These are phyloP conservation scores for Limnephilus rhombicus DNA, from an alignment of 2,888 invertebrate species.

Conservation along the genomic window DNA sequence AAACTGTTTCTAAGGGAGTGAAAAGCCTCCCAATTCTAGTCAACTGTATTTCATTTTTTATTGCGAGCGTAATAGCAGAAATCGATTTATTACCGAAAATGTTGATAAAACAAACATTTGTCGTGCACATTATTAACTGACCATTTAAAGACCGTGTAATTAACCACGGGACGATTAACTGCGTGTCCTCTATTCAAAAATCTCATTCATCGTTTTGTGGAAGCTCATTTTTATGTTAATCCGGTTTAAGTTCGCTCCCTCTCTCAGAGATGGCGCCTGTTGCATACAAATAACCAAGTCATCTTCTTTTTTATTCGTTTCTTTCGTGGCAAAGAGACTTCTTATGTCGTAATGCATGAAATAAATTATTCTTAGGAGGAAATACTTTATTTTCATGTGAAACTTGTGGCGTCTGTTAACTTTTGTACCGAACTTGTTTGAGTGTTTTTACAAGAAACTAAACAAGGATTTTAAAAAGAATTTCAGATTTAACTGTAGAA, in stretches of 20 bases:
- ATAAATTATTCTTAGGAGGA: neutral
- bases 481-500: no score
- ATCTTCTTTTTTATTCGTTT: neutral
- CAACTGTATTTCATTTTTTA: neutral
- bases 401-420: neutral
- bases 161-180: neutral
- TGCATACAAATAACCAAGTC: constrained; percentile 30
- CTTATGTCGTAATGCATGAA: neutral
- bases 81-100: neutral
- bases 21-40: neutral
- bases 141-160: neutral
- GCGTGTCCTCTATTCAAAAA: neutral
- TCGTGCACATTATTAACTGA: neutral
- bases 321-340: neutral
- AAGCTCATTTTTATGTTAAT: constrained; percentile 33
- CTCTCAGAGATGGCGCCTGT: constrained; percentile 14
- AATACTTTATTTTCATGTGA: neutral
- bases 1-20: no score
- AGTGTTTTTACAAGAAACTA: neutral
- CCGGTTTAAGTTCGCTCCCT: constrained; percentile 3
- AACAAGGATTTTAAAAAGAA: neutral
- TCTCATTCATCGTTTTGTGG: neutral
- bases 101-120: neutral
- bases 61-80: no score
- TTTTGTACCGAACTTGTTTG: neutral